Evolutionary conservation across 1,140 invertebrate genomes (phyloP).

Genomic region (Drosophila bocki): DNA sequence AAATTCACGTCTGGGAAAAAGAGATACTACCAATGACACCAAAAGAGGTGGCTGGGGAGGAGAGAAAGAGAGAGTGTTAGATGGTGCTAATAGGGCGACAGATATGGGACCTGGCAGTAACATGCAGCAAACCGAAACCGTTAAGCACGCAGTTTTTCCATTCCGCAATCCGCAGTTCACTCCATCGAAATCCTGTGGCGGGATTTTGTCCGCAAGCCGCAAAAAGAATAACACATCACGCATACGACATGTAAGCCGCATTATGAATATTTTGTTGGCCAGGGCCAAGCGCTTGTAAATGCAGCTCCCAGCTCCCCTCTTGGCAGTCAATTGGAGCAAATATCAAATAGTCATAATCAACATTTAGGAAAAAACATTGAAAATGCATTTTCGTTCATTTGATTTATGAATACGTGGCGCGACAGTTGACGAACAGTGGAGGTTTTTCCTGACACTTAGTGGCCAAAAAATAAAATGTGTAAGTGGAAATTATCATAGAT

Average conservation of each 20-base stretch:
- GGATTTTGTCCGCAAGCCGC: slow-evolving; percentile 38
- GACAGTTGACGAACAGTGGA: slow-evolving; percentile 61
- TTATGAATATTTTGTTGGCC: slow-evolving; percentile 81
- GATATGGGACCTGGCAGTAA: slow-evolving; percentile 40
- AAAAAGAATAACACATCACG: slow-evolving; percentile 81
- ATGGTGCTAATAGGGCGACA: slow-evolving; percentile 54
- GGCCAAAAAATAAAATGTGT: too few relatives aligned
- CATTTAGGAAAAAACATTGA: slow-evolving; percentile 70
- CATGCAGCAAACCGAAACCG: slow-evolving; percentile 49
- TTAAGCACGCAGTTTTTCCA: slow-evolving; percentile 58
- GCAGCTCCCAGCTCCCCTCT: slow-evolving; percentile 2
- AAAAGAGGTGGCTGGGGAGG: background rate
- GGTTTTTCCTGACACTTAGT: too few relatives aligned
- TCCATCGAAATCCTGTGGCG: slow-evolving; percentile 22
- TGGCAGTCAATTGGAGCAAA: slow-evolving; percentile 34
- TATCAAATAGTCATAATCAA: slow-evolving; percentile 80
- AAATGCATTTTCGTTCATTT: slow-evolving; percentile 79
- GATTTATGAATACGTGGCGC: slow-evolving; percentile 70
- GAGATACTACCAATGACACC: slow-evolving; percentile 18
- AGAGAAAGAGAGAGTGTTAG: slow-evolving; percentile 4
- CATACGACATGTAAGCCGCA: slow-evolving; percentile 80
- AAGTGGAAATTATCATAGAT: too few relatives aligned
- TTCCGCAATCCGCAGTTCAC: slow-evolving; percentile 12
- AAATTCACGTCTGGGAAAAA: slow-evolving; percentile 24
- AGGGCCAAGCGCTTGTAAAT: slow-evolving; percentile 37